Percentiles rank a stretch among this genome's conserved stretches.
Conservation (phyloP, 2,113 vertebrate genomes). For the Noturus placidus region DNA sequence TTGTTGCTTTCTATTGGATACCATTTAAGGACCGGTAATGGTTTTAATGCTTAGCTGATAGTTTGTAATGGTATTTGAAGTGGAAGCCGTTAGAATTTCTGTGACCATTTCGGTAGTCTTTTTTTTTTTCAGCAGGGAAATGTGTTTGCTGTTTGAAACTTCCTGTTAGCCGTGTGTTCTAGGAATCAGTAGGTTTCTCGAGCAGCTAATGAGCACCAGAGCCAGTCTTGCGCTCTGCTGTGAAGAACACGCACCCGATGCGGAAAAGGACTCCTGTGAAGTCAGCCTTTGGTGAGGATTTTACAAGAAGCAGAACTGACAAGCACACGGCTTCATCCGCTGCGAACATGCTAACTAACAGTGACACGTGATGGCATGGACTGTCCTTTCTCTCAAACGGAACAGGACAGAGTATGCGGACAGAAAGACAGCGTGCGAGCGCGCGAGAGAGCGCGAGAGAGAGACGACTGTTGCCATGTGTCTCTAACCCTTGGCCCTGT, state of each 20-base stretch:
- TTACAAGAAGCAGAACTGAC: slow-evolving; percentile 7
- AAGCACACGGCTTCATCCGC: background rate
- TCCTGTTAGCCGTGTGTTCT: background rate
- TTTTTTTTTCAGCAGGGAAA: background rate
- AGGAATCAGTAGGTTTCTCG: background rate
- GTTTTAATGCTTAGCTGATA: too few relatives aligned
- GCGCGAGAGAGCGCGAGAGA: background rate
- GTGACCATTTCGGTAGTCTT: too few relatives aligned
- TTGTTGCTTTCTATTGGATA: too few relatives aligned
- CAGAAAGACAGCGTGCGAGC: background rate
- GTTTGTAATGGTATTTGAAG: too few relatives aligned
- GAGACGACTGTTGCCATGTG: background rate
- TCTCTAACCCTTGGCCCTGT: slow-evolving; percentile 34
- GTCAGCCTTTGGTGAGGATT: slow-evolving; percentile 5
- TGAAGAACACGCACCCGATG: background rate
- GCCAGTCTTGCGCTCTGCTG: background rate
- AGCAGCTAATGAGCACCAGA: background rate
- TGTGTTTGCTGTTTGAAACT: background rate
- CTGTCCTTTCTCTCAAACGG: background rate
- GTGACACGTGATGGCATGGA: slow-evolving; percentile 2
- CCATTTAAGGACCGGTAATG: too few relatives aligned
- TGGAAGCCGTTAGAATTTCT: too few relatives aligned
- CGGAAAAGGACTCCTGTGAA: background rate
- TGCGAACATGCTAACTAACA: slow-evolving; percentile 28
- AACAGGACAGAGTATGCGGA: background rate